phyloP scores from a whole-genome alignment of 2,888 invertebrate species.

The Hecatera dysodea region DNA sequence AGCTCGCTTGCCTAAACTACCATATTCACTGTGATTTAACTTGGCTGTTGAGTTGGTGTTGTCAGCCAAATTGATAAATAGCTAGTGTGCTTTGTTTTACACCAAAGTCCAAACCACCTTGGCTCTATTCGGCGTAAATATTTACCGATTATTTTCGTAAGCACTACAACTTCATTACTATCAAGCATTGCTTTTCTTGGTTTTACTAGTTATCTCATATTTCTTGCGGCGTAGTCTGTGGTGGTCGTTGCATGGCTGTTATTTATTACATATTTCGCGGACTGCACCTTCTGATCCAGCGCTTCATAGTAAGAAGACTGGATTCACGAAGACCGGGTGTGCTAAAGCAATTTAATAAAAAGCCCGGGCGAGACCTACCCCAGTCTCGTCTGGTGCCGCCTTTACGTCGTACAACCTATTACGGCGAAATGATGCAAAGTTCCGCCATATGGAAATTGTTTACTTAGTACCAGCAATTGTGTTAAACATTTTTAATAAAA shows the following conservation, averaged over 20 bases:
- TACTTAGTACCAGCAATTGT: slow-evolving; percentile 68
- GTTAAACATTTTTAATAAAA: slow-evolving; percentile 63
- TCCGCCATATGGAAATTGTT: slow-evolving; percentile 73
- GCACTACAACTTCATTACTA: no score
- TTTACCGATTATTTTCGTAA: no score
- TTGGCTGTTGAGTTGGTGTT: no score
- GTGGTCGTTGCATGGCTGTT: neutral
- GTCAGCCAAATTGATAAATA: no score
- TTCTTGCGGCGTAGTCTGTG: no score
- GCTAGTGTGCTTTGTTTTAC: no score
- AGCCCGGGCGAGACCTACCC: slow-evolving; percentile 66
- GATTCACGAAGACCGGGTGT: slow-evolving; percentile 67
- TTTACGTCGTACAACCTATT: slow-evolving; percentile 66
- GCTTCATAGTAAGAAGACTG: slow-evolving; percentile 42
- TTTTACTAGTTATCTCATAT: no score
- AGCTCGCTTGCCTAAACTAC: no score
- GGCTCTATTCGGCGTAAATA: no score
- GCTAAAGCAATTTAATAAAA: slow-evolving; percentile 81
- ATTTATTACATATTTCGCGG: neutral
- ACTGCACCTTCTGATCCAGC: slow-evolving; percentile 39
- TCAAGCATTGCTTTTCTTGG: no score
- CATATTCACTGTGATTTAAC: no score
- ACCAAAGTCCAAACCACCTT: no score
- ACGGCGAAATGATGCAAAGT: slow-evolving; percentile 69
- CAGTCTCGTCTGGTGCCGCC: slow-evolving; percentile 61